phyloP scores from a whole-genome alignment of 2,888 invertebrate genomes.

The Acrocera orbiculus region DNA sequence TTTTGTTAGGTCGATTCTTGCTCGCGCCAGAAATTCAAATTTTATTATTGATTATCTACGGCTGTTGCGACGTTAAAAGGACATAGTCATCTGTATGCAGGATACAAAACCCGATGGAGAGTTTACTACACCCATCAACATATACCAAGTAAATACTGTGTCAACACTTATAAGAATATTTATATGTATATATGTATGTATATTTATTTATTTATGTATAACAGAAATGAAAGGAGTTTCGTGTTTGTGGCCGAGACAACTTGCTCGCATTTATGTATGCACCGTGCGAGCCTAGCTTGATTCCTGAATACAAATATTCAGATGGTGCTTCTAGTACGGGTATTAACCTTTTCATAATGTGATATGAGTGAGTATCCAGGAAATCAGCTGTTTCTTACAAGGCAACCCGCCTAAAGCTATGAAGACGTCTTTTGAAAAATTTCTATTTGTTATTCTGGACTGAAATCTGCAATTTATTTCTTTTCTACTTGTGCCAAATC shows the following conservation, averaged over 20 bases:
- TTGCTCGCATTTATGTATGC: conserved; percentile 3
- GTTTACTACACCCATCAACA: conserved; percentile 7
- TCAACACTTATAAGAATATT: no score
- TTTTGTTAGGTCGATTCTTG: conserved; percentile 1
- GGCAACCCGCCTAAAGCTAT: no score
- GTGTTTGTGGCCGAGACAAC: conserved; percentile 1
- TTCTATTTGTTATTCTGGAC: no score
- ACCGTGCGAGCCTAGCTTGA: conserved; percentile 1
- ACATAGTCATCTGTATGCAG: conserved; percentile 11
- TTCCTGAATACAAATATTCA: conserved; percentile 4
- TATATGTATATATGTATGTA: conserved; percentile 4
- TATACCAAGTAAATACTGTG: no score
- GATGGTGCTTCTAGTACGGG: no score
- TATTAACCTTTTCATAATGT: no score
- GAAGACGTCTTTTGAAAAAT: no score
- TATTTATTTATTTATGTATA: neutral
- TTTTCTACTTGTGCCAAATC: no score
- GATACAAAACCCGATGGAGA: conserved; percentile 8
- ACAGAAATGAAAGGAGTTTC: conserved; percentile 4
- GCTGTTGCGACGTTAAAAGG: conserved; percentile 2
- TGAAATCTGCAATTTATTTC: no score
- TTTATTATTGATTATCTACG: conserved; percentile 9
- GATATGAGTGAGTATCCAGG: no score
- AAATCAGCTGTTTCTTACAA: no score
- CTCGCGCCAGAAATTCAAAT: conserved; percentile 12